Conservation (phyloP, 2,888 invertebrate genomes). For the Platycheirus rosarum region DNA sequence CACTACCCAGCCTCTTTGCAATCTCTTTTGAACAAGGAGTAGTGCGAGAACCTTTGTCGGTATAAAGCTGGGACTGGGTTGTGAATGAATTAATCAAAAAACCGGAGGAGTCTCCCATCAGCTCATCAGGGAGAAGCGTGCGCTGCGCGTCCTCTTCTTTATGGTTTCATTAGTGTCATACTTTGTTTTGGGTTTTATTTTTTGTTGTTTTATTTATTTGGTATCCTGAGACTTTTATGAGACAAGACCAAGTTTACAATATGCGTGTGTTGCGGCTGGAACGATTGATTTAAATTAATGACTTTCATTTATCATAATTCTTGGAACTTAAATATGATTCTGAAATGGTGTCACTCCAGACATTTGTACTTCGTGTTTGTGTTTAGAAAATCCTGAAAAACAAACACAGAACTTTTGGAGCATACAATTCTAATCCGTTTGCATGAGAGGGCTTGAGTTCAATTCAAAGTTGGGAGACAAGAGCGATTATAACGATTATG, state of each 20-base stretch:
- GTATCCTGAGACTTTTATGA: background rate
- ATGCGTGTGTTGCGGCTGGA: slow-evolving; percentile 25
- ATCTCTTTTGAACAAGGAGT: slow-evolving; percentile 6
- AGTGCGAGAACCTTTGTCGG: slow-evolving; percentile 59
- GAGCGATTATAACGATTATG: background rate
- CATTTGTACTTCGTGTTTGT: slow-evolving; percentile 40
- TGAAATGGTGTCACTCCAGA: slow-evolving; percentile 59
- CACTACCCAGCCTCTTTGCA: background rate
- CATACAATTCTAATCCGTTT: slow-evolving; percentile 3
- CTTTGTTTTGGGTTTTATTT: slow-evolving; percentile 47
- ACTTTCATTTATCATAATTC: slow-evolving; percentile 60
- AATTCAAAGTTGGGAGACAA: background rate
- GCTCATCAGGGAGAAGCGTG: slow-evolving; percentile 19
- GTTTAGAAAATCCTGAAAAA: background rate
- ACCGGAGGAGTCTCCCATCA: slow-evolving; percentile 42
- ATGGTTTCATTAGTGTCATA: slow-evolving; percentile 71
- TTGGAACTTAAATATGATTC: slow-evolving; percentile 29
- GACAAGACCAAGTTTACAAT: background rate
- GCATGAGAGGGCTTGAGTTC: background rate
- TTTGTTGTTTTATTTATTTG: slow-evolving; percentile 44
- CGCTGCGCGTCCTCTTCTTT: slow-evolving; percentile 35
- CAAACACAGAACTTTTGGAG: slow-evolving; percentile 7
- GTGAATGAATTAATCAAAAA: slow-evolving; percentile 68
- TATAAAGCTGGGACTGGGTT: slow-evolving; percentile 39
- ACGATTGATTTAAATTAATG: slow-evolving; percentile 72